Conservation (phyloP, 2,797 vertebrate genomes). For the Falco concolor region DNA sequence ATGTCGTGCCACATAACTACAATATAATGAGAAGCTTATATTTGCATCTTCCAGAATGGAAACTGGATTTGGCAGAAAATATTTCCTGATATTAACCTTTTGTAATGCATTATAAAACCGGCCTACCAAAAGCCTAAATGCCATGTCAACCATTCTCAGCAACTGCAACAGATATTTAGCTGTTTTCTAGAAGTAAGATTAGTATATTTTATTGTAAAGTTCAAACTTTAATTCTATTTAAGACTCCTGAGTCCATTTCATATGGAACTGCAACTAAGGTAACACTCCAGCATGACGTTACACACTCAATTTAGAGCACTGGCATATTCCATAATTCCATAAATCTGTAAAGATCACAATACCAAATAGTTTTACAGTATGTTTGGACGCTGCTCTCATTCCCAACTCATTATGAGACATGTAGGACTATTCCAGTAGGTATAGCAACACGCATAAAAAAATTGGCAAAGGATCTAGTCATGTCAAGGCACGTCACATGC, state of each 20-base stretch:
- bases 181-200: not conserved
- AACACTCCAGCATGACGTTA: not conserved
- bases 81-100: not conserved
- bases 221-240: not conserved
- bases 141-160: not conserved
- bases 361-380: not conserved
- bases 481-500: not conserved
- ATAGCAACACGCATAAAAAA: not conserved
- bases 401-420: not conserved
- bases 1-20: not conserved
- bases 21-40: rapidly evolving
- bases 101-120: not conserved
- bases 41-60: not conserved
- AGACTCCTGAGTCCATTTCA: not conserved
- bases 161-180: not conserved
- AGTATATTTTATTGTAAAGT: not conserved
- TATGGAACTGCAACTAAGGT: not conserved
- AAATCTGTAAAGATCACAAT: not conserved
- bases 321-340: too few relatives aligned
- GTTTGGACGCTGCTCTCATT: not conserved
- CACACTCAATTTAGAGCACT: not conserved
- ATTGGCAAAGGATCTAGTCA: not conserved
- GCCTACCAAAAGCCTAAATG: not conserved
- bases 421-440: not conserved
- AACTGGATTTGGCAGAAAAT: not conserved